Evolutionary conservation across 2,888 invertebrate species (phyloP).

Genomic region (Coremacera marginata): DNA sequence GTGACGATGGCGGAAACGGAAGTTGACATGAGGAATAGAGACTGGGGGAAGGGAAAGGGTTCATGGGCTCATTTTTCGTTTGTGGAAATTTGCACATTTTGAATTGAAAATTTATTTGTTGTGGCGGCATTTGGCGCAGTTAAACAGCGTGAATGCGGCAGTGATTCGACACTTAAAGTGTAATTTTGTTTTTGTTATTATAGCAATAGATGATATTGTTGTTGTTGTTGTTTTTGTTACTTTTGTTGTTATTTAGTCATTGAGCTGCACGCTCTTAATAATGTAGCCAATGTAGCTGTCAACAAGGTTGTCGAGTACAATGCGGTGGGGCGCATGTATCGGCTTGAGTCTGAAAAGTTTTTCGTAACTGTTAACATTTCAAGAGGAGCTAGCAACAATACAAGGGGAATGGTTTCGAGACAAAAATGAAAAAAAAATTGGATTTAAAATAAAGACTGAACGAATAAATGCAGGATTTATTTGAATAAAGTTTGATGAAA

Average conservation of each 20-base stretch:
- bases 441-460: no score
- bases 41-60: not conserved
- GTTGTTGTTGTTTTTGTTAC: not conserved
- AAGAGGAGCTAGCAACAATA: no score
- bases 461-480: no score
- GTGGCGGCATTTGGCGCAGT: slow-evolving; percentile 16
- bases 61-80: not conserved
- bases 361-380: no score
- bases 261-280: slow-evolving; percentile 40
- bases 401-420: no score
- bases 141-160: slow-evolving; percentile 16
- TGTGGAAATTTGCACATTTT: slow-evolving; percentile 11
- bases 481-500: no score
- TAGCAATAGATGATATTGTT: not conserved
- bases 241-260: slow-evolving; percentile 12
- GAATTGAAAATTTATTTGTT: slow-evolving; percentile 15
- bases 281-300: slow-evolving; percentile 52
- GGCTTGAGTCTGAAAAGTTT: no score
- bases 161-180: slow-evolving; percentile 20
- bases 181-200: not conserved
- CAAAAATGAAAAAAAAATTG: no score
- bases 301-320: slow-evolving; percentile 42
- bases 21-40: not conserved
- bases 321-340: no score
- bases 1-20: slow-evolving; percentile 6